A percentile compares a stretch with the other conserved stretches of the same genome.
Conservation (phyloP, 2,113 vertebrate species). For the Herpailurus yagouaroundi region DNA sequence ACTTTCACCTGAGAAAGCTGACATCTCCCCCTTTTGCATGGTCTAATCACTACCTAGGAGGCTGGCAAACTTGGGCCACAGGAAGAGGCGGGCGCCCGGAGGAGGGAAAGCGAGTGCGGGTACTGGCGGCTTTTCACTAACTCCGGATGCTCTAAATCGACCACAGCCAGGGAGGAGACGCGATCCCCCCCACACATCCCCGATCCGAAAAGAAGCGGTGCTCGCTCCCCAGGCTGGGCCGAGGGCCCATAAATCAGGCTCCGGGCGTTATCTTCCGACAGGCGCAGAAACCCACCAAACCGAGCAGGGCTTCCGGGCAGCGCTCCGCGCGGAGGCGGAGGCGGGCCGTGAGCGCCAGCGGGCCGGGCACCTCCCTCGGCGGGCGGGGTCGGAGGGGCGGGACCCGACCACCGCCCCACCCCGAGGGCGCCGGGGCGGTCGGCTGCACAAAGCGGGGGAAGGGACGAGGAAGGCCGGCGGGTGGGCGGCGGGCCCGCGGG, state of each 20-base stretch:
- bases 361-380: neutral
- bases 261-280: neutral
- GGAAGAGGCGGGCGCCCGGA: neutral
- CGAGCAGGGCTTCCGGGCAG: neutral
- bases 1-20: neutral
- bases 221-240: neutral
- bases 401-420: slow-evolving; percentile 50
- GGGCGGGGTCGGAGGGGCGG: slow-evolving; percentile 55
- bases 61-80: neutral
- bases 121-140: neutral
- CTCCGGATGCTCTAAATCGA: neutral
- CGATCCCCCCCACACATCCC: neutral
- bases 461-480: rapidly evolving
- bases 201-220: neutral
- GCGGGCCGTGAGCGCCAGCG: rapidly evolving
- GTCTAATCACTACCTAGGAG: neutral
- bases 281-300: neutral
- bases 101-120: neutral
- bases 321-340: neutral
- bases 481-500: rapidly evolving
- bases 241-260: neutral
- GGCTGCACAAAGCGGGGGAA: rapidly evolving
- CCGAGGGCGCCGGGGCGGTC: rapidly evolving
- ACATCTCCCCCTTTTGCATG: neutral
- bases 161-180: neutral